Percentiles rank a stretch among this genome's conserved stretches.
Evolutionary conservation across 1,140 invertebrate species (phyloP).

Genomic region (Prorops nasuta): DNA sequence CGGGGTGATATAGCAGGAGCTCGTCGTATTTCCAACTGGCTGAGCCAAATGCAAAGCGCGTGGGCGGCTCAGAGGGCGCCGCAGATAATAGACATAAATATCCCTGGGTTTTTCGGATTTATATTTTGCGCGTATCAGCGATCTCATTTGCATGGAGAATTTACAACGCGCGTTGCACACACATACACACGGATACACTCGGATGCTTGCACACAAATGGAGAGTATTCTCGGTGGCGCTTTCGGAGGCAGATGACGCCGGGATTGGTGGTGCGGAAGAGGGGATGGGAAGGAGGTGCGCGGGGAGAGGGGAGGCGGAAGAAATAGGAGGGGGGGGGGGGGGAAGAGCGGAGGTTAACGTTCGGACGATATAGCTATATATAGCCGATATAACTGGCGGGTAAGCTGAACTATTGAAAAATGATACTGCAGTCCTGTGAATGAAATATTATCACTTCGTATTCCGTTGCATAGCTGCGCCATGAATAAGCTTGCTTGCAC

Average conservation of each 20-base stretch:
- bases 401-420: slow-evolving; percentile 49
- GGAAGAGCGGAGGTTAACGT: slow-evolving; percentile 24
- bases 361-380: slow-evolving; percentile 38
- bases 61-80: slow-evolving; percentile 1
- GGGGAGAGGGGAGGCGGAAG: not conserved
- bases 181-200: no score
- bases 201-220: no score
- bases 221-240: no score
- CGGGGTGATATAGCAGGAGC: no score
- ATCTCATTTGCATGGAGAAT: slow-evolving; percentile 55
- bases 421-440: slow-evolving; percentile 43
- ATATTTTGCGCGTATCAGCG: slow-evolving; percentile 51
- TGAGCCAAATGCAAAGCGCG: not conserved
- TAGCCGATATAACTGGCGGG: slow-evolving; percentile 35
- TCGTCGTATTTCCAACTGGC: no score
- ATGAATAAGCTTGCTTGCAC: no score
- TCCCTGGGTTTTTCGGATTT: slow-evolving; percentile 50
- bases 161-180: slow-evolving; percentile 36
- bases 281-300: not conserved
- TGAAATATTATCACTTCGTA: slow-evolving; percentile 49
- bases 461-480: slow-evolving; percentile 6
- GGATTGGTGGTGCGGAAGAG: no score
- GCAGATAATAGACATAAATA: slow-evolving; percentile 55
- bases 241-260: no score
- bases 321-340: not conserved